Evolutionary conservation across 2,888 invertebrate species (phyloP).

Genomic region (Notodonta ziczac): DNA sequence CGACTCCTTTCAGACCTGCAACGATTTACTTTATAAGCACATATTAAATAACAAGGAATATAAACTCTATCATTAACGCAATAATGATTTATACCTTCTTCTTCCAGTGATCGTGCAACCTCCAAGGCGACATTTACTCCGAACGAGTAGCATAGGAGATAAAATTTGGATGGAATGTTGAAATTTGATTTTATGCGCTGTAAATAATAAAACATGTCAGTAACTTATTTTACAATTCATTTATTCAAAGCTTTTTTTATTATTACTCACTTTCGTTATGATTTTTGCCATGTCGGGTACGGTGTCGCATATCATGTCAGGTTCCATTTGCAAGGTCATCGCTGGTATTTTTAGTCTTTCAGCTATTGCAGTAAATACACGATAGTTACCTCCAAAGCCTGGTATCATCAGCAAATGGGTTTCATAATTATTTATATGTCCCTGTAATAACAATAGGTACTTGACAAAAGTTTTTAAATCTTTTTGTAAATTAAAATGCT

Average conservation of each 20-base stretch:
- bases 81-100: conserved; percentile 53
- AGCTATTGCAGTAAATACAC: conserved; percentile 43
- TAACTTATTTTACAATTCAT: too few relatives aligned
- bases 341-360: conserved; percentile 56
- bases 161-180: conserved; percentile 11
- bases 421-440: conserved; percentile 42
- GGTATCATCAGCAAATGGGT: conserved; percentile 56
- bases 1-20: conserved; percentile 53
- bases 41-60: too few relatives aligned
- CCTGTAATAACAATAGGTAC: conserved; percentile 31
- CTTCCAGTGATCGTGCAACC: conserved; percentile 56
- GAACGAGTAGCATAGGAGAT: conserved; percentile 56
- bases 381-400: conserved; percentile 60
- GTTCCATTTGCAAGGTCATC: conserved; percentile 48
- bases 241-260: too few relatives aligned
- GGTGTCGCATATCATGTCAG: conserved; percentile 48
- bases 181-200: too few relatives aligned
- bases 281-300: conserved; percentile 44
- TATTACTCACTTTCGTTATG: too few relatives aligned
- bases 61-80: background rate
- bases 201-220: too few relatives aligned
- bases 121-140: conserved; percentile 63
- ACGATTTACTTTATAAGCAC: too few relatives aligned
- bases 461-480: conserved; percentile 1
- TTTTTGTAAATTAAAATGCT: too few relatives aligned